These are phyloP conservation scores for Actinia equina DNA, from an alignment of 64 coral and sea anemone genomes.

Conservation along the genomic window DNA sequence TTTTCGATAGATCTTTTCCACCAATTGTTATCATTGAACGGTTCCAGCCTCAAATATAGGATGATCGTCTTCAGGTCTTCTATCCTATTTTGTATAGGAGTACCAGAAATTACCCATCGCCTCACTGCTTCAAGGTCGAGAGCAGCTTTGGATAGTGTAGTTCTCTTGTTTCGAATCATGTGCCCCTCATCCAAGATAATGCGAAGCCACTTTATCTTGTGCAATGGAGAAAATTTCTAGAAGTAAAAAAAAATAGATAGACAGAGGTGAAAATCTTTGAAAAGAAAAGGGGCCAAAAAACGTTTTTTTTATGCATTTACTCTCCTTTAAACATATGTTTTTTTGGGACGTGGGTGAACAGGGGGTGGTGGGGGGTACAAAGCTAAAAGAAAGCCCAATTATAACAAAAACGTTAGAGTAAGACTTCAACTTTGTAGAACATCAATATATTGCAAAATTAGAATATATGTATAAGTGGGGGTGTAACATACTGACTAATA, in stretches of 20 bases:
- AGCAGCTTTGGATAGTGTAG: constrained; percentile 37
- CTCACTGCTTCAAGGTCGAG: constrained; percentile 29
- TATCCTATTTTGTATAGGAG: constrained; percentile 82
- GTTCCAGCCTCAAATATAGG: constrained; percentile 59
- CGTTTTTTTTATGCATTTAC: too few species aligned
- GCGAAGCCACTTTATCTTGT: constrained; percentile 63
- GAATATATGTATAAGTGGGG: too few species aligned
- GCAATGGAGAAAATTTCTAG: constrained; percentile 51
- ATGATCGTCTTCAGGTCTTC: constrained; percentile 69
- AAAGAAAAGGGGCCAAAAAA: too few species aligned
- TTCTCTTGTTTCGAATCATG: constrained; percentile 47
- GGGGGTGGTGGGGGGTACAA: too few species aligned
- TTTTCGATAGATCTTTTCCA: constrained; percentile 58
- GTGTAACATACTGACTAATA: too few species aligned
- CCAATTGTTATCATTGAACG: constrained; percentile 70
- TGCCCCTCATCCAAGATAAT: constrained; percentile 63
- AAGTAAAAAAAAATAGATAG: neutral
- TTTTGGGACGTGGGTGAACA: too few species aligned
- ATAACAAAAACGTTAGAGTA: too few species aligned
- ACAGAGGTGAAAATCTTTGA: too few species aligned
- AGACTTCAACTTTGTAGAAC: too few species aligned
- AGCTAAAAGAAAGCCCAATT: too few species aligned
- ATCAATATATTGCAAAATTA: too few species aligned
- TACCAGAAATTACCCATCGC: constrained; percentile 71
- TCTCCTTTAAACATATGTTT: too few species aligned